Conservation (phyloP, 2,113 vertebrate genomes). For the Bufo gargarizans region DNA sequence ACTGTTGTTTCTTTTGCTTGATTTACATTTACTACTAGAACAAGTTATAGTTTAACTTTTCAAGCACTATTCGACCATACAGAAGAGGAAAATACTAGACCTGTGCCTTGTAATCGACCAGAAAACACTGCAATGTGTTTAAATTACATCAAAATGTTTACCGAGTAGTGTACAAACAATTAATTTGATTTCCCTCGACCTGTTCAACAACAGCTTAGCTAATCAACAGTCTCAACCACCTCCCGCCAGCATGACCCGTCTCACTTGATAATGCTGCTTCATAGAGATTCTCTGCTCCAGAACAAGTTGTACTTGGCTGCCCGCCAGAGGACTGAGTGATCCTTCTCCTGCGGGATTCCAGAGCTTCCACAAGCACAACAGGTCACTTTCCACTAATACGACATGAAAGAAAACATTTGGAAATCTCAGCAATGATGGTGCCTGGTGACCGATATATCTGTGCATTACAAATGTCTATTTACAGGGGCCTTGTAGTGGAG, state of each 20-base stretch:
- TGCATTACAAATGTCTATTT: constrained; percentile 61
- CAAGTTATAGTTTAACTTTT: constrained; percentile 52
- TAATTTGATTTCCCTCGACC: constrained; percentile 48
- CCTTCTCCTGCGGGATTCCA: constrained; percentile 68
- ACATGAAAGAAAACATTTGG: constrained; percentile 66
- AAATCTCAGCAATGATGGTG: constrained; percentile 65
- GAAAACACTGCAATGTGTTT: constrained; percentile 23
- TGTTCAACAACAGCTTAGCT: constrained; percentile 58
- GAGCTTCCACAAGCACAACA: constrained; percentile 67
- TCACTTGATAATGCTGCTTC: constrained; percentile 65
- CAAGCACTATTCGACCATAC: background rate
- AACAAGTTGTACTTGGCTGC: constrained; percentile 69
- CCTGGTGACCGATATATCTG: constrained; percentile 62
- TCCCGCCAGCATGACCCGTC: constrained; percentile 59
- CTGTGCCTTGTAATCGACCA: background rate
- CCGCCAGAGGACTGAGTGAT: constrained; percentile 63
- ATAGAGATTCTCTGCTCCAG: constrained; percentile 60
- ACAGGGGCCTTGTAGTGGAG: constrained; percentile 41
- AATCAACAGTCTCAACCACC: constrained; percentile 62
- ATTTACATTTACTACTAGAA: constrained; percentile 34
- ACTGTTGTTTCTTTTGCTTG: constrained; percentile 28
- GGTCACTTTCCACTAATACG: constrained; percentile 66
- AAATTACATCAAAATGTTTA: constrained; percentile 28
- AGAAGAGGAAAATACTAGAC: background rate
- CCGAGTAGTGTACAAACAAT: constrained; percentile 41